phyloP scores from a whole-genome alignment of 2,888 invertebrate species.

The Trimorus sp. region DNA sequence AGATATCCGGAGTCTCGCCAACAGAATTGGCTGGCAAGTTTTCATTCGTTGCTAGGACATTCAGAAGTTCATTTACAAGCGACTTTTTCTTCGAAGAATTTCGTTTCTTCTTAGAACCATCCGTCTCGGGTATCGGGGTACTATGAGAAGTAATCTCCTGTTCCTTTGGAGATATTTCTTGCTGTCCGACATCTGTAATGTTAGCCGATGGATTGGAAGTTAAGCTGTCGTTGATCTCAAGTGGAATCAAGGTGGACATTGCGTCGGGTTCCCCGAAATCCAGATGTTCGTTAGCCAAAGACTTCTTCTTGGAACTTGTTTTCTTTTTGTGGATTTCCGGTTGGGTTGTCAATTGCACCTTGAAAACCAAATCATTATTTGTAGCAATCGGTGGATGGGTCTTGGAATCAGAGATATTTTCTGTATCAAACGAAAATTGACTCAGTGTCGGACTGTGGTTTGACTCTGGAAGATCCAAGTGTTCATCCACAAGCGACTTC shows the following conservation, averaged over 20 bases:
- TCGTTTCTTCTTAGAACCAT: slow-evolving; percentile 42
- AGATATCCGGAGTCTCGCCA: not conserved
- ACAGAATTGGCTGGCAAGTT: not conserved
- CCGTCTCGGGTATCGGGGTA: not conserved
- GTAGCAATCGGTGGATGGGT: too few species aligned
- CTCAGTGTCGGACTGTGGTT: slow-evolving; percentile 4
- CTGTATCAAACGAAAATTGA: not conserved
- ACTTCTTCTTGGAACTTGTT: slow-evolving; percentile 25
- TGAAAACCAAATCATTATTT: not conserved
- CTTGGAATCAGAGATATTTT: not conserved
- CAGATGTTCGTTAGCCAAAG: slow-evolving; percentile 5
- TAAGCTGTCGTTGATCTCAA: too few species aligned
- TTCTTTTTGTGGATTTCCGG: slow-evolving; percentile 18
- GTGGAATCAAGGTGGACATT: too few species aligned
- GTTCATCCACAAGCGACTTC: slow-evolving; percentile 66
- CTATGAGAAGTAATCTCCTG: not conserved
- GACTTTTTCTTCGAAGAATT: slow-evolving; percentile 62
- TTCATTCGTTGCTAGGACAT: slow-evolving; percentile 59
- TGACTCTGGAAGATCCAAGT: slow-evolving; percentile 65
- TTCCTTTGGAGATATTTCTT: slow-evolving; percentile 45
- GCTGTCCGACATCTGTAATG: not conserved
- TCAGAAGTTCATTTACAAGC: slow-evolving; percentile 64
- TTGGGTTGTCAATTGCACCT: not conserved
- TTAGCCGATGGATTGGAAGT: too few species aligned
- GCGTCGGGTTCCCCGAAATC: not conserved